Conservation (phyloP, 2,113 vertebrate genomes). For the Dolichotis patagonum region DNA sequence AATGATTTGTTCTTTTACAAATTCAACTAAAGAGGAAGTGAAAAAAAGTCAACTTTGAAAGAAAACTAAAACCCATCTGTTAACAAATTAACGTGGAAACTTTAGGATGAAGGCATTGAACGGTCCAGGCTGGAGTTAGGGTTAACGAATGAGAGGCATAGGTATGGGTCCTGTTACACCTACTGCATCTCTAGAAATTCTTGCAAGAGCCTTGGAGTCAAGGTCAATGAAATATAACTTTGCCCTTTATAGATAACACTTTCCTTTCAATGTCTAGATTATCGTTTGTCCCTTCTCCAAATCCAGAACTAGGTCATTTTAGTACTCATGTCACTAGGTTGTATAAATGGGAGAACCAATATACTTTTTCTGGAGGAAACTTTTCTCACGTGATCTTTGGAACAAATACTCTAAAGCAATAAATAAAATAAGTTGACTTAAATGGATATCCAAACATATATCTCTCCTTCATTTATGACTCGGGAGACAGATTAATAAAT, state of each 20-base stretch:
- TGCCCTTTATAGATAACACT: background rate
- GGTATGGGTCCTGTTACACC: background rate
- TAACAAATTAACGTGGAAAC: background rate
- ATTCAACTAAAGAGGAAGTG: background rate
- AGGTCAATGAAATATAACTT: background rate
- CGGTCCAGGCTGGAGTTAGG: too few relatives aligned
- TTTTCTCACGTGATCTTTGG: background rate
- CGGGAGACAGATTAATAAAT: conserved; percentile 51
- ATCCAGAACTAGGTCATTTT: background rate
- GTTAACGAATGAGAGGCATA: background rate
- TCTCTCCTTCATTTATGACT: conserved; percentile 27
- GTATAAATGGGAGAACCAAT: background rate
- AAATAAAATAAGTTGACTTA: conserved; percentile 50
- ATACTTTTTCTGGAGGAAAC: background rate
- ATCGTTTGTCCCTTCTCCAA: background rate
- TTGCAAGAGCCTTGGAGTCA: background rate
- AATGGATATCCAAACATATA: conserved; percentile 5
- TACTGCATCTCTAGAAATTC: background rate
- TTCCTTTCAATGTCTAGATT: background rate
- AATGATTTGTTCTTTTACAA: background rate
- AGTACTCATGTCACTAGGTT: background rate
- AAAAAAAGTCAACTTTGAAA: background rate
- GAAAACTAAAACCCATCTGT: background rate
- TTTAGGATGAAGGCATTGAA: background rate
- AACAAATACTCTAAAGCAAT: conserved; percentile 61